Evolutionary conservation across 2,113 vertebrate species (phyloP).

Genomic region (Peromyscus leucopus): DNA sequence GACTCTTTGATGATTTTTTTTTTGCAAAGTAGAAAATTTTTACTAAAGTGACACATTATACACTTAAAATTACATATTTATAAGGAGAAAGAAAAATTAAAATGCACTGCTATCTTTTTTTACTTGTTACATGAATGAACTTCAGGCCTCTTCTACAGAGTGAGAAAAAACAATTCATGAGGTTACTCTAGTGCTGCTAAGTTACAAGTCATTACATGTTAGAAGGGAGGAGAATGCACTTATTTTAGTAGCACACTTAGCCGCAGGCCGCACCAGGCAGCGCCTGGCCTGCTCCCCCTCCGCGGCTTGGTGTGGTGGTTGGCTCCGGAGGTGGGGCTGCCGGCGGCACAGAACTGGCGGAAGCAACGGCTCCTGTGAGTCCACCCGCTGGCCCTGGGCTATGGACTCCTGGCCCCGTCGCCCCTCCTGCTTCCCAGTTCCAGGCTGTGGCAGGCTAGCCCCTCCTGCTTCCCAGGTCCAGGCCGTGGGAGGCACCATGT

Average conservation of each 20-base stretch:
- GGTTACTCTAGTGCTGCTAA: neutral
- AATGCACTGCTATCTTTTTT: neutral
- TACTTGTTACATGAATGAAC: neutral
- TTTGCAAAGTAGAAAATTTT: conserved; percentile 21
- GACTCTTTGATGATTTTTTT: too few species aligned
- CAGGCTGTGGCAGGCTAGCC: rapidly evolving
- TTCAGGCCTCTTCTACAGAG: neutral
- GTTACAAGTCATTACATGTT: neutral
- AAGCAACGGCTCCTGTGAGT: neutral
- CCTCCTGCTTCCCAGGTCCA: neutral
- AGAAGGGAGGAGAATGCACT: conserved; percentile 10
- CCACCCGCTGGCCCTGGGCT: rapidly evolving
- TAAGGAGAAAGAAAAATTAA: conserved; percentile 12
- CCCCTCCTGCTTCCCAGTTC: neutral
- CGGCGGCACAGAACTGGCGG: neutral
- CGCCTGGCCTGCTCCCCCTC: neutral
- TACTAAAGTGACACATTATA: conserved; percentile 44
- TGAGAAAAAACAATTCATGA: neutral
- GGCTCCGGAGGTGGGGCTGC: conserved; percentile 36
- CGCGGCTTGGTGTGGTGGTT: rapidly evolving
- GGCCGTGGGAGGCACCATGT: conserved; percentile 72
- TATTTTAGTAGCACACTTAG: conserved; percentile 36
- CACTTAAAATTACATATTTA: conserved; percentile 57
- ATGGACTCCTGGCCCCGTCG: rapidly evolving
- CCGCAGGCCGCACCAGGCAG: neutral